These are phyloP conservation scores for Nycteola revayana DNA, from an alignment of 2,888 invertebrate species.

Conservation along the genomic window DNA sequence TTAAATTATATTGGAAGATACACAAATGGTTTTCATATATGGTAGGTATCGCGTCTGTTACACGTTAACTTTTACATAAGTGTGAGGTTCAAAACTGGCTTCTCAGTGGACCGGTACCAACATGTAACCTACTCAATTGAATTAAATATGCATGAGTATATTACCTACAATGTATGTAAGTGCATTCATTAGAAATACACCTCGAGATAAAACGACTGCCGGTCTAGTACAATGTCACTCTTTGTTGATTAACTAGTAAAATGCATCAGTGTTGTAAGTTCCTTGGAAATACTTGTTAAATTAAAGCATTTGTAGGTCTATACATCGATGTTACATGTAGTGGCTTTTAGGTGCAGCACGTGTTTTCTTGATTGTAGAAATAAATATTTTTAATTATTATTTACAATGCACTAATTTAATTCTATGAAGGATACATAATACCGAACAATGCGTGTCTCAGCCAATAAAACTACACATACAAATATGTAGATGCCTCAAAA, in stretches of 20 bases:
- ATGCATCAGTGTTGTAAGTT: conserved; percentile 37
- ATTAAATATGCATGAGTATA: conserved; percentile 40
- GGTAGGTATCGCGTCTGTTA: conserved; percentile 16
- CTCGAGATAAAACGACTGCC: conserved; percentile 64
- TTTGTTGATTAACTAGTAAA: conserved; percentile 51
- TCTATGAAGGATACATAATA: too few species aligned
- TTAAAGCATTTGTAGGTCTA: too few species aligned
- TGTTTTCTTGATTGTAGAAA: too few species aligned
- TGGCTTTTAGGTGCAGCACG: too few species aligned
- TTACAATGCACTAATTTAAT: too few species aligned
- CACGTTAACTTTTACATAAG: conserved; percentile 13
- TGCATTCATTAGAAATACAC: conserved; percentile 64
- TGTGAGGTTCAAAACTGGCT: conserved; percentile 19
- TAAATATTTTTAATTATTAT: too few species aligned
- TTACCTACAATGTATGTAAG: conserved; percentile 52
- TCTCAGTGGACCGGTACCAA: conserved; percentile 14
- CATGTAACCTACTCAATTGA: conserved; percentile 26
- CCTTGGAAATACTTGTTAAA: conserved; percentile 32
- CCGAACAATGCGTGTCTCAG: too few species aligned
- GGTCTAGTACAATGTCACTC: conserved; percentile 57
- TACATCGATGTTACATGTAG: too few species aligned
- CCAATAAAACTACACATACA: too few species aligned
- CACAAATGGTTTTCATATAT: conserved; percentile 14
- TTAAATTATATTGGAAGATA: conserved; percentile 15
- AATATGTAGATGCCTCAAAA: too few species aligned